A percentile compares a stretch with the other conserved stretches of the same genome.
Conservation (phyloP, 2,113 vertebrate species). For the Lanius collurio region DNA sequence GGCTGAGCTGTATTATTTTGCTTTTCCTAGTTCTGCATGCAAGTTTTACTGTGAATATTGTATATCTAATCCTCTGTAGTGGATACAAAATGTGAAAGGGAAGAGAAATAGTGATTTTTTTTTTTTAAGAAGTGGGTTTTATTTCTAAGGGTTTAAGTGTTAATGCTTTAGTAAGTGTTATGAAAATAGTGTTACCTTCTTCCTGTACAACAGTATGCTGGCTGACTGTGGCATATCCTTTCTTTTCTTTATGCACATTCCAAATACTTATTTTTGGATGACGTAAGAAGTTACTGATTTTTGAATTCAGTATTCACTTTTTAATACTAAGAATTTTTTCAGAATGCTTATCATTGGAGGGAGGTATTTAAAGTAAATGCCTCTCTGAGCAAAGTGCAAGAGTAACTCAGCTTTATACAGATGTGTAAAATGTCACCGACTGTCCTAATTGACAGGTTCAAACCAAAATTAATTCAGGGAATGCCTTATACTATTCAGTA, state of each 20-base stretch:
- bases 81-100: not conserved
- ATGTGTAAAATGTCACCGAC: not conserved
- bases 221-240: not conserved
- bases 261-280: not conserved
- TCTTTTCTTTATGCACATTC: not conserved
- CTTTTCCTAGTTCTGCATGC: not conserved
- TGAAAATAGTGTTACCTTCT: not conserved
- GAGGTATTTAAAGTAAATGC: not conserved
- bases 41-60: not conserved
- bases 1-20: not conserved
- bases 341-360: not conserved
- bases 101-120: not conserved
- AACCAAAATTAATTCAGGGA: not conserved
- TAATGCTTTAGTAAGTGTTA: not conserved
- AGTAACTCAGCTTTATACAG: not conserved
- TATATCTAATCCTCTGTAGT: not conserved
- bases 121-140: not conserved
- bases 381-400: not conserved
- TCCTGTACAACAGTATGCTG: not conserved
- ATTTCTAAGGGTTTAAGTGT: not conserved
- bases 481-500: not conserved
- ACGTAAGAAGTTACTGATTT: not conserved
- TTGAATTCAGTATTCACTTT: not conserved
- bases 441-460: not conserved
- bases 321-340: not conserved